Base-by-base conservation (phyloP, 2,888 invertebrate genomes). In the Calephelis perditalis region DNA sequence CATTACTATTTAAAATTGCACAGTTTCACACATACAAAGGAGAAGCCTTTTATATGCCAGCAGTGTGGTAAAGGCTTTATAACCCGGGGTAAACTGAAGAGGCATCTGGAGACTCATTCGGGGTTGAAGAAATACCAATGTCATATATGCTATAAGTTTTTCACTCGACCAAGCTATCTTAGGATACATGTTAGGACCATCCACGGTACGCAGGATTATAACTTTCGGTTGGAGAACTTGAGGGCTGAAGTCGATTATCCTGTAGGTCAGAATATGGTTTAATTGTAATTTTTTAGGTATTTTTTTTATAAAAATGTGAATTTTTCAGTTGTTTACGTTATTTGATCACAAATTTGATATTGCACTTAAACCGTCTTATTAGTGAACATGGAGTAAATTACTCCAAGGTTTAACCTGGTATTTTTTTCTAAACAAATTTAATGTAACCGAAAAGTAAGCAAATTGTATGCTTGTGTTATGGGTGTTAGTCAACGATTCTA, bases 11-110 rank as follows among this genome's bases (percentile, higher is more conserved):
- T 90, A 0, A 90, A 89, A 43, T 65, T 90, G 0, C 89, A 90
- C 70, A 84, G 80, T 7, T 89, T 82, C 58, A 90, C 88, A 0
- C 89, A 90, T 57, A 84, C 88, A 0, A 89, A 89, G 44, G 89
- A 89, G 47, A 87, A 87, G 37, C 89, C 89, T 0, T 87, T 80
- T 60, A 85, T 85, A 0, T 89, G 89, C 61, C 87, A 88, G 61
- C 86, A 88, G 66, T 90, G 89, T 54, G 89, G 87, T 0, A 90
- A 90, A 43, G 89, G 89, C 0, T 90, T 90, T 46, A 90, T 90
- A 0, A 90, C 89, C 0, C 78, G 82, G 8, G 89, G 89, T 0
- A 90, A 90, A 35, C 59, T 90, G 0, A 89, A 89, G n/a, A 62
- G 89, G 0, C 89, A 90, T 11, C 12, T 87, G 6, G 89, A 89